A percentile compares a stretch with the other conserved stretches of the same genome.
Evolutionary conservation across 2,797 vertebrate genomes (phyloP).

Genomic region (Triplophysa bombifrons): DNA sequence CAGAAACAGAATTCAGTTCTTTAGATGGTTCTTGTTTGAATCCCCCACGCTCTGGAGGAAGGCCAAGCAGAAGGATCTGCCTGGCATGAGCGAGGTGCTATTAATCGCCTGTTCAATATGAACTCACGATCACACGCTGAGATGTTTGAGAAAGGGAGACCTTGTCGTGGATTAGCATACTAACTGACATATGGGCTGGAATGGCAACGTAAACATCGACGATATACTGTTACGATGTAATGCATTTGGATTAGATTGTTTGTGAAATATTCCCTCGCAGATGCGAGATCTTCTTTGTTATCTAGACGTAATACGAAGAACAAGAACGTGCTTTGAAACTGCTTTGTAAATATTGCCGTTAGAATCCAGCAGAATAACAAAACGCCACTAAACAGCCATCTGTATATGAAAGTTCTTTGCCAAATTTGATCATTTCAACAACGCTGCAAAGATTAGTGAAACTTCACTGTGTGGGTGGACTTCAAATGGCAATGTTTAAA

Average conservation of each 20-base stretch:
- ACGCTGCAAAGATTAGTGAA: conserved; percentile 25
- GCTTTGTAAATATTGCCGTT: conserved; percentile 15
- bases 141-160: conserved; percentile 47
- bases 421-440: conserved; percentile 30
- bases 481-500: conserved; percentile 35
- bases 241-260: background rate
- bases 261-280: conserved; percentile 10
- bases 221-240: conserved; percentile 31
- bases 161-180: conserved; percentile 52
- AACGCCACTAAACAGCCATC: conserved; percentile 38
- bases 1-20: conserved; percentile 49
- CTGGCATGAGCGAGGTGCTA: conserved; percentile 50
- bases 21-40: conserved; percentile 50
- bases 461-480: conserved; percentile 27
- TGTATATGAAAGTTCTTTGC: conserved; percentile 19
- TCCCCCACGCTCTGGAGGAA: conserved; percentile 54
- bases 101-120: conserved; percentile 57
- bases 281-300: conserved; percentile 2
- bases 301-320: background rate
- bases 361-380: conserved; percentile 18
- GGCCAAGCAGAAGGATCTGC: conserved; percentile 52
- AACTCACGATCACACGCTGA: conserved; percentile 46
- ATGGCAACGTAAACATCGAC: conserved; percentile 33
- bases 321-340: background rate
- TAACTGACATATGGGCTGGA: conserved; percentile 41